phyloP scores from a whole-genome alignment of 2,113 vertebrate species.

The Pluvialis apricaria region DNA sequence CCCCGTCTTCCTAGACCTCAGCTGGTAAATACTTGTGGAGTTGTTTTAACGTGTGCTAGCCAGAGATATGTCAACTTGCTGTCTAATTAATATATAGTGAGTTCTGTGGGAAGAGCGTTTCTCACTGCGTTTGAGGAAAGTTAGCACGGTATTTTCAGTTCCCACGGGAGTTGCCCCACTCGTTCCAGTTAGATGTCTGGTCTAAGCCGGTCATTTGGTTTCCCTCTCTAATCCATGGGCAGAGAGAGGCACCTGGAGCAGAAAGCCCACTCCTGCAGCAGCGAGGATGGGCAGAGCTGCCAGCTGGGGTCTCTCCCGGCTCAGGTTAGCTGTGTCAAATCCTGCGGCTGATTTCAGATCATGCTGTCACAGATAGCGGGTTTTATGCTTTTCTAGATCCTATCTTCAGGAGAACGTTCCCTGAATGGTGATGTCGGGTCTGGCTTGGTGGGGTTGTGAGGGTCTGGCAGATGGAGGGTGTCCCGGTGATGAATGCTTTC shows the following conservation, averaged over 20 bases:
- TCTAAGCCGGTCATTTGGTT: background rate
- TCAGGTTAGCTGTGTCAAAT: background rate
- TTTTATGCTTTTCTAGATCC: background rate
- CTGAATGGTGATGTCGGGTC: accelerated
- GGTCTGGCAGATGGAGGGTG: background rate
- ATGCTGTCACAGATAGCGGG: background rate
- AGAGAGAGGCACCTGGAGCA: background rate
- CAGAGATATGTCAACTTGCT: conserved; percentile 3
- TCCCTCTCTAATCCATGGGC: background rate
- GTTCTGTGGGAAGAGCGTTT: background rate
- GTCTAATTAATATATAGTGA: background rate
- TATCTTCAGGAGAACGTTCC: background rate
- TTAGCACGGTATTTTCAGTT: background rate
- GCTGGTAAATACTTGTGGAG: background rate
- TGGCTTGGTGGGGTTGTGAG: background rate
- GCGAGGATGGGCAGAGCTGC: background rate
- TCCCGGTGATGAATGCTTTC: background rate
- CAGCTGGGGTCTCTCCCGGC: background rate
- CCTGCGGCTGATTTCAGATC: accelerated
- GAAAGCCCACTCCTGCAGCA: background rate
- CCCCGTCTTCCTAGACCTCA: background rate
- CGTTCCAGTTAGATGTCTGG: background rate
- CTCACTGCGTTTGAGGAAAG: background rate
- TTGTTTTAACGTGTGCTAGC: background rate
- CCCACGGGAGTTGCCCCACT: background rate